Conservation (phyloP, 2,888 invertebrate genomes). For the Taphrorychus bicolor region DNA sequence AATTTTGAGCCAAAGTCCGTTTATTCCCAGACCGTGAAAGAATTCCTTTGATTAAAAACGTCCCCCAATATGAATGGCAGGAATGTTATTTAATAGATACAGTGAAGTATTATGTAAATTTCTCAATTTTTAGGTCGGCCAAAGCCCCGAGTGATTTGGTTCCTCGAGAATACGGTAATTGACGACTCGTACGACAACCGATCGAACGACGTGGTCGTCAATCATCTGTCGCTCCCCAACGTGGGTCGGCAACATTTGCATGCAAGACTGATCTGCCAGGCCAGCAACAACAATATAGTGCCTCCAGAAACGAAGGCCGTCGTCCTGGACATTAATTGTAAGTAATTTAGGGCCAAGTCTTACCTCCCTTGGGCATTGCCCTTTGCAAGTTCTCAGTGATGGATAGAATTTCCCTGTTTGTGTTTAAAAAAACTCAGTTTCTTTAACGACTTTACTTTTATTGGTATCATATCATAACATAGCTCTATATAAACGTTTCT, state of each 20-base stretch:
- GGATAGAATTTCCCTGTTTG: not conserved
- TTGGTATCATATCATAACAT: no score
- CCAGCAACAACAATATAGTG: conserved; percentile 84
- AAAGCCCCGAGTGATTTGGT: conserved; percentile 82
- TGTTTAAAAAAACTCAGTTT: no score
- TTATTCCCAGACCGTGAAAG: not conserved
- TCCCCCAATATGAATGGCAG: no score
- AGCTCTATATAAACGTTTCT: no score
- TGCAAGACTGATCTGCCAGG: conserved; percentile 84
- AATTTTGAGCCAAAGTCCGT: not conserved
- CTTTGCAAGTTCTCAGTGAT: not conserved
- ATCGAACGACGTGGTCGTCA: conserved; percentile 74
- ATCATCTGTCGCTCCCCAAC: conserved; percentile 80
- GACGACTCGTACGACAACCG: conserved; percentile 81
- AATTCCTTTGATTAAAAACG: no score
- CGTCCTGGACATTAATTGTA: conserved; percentile 84
- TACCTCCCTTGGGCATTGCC: not conserved
- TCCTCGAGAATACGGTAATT: conserved; percentile 82
- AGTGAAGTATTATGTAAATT: not conserved
- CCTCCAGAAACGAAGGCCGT: conserved; percentile 79
- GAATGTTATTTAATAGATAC: no score
- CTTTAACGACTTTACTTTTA: no score
- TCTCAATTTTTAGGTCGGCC: conserved; percentile 69
- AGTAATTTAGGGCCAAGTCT: conserved; percentile 61
- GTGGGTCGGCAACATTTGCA: conserved; percentile 85